These are phyloP conservation scores for Micromys minutus DNA, from an alignment of 2,113 vertebrate genomes.

Conservation along the genomic window DNA sequence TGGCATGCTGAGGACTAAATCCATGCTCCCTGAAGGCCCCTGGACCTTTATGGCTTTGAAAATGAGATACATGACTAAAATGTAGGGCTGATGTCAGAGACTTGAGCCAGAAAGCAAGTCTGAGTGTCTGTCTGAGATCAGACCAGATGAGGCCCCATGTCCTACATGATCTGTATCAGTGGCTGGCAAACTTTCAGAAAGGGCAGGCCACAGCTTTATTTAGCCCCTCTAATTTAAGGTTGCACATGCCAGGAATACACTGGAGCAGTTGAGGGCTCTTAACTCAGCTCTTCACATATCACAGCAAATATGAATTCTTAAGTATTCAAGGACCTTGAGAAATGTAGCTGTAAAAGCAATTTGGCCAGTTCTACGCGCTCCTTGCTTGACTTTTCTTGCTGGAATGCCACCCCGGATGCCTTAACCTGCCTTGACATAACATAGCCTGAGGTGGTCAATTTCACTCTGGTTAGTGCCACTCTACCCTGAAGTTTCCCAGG, in stretches of 20 bases:
- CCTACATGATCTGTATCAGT: constrained; percentile 74
- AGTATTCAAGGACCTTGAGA: constrained; percentile 29
- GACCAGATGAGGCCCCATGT: constrained; percentile 64
- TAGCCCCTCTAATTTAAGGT: constrained; percentile 80
- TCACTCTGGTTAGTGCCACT: not conserved
- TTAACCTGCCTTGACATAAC: constrained; percentile 10
- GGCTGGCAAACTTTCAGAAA: constrained; percentile 78
- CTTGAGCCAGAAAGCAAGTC: constrained; percentile 62
- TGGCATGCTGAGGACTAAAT: not conserved
- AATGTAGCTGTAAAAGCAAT: not conserved
- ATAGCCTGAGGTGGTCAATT: not conserved
- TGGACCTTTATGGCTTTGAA: constrained; percentile 22
- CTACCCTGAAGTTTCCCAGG: constrained; percentile 2
- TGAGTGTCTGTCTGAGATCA: constrained; percentile 60
- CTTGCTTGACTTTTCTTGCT: constrained; percentile 28
- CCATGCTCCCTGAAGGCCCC: not conserved
- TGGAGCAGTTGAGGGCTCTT: constrained; percentile 76
- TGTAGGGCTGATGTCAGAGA: constrained; percentile 58
- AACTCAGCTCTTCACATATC: constrained; percentile 67
- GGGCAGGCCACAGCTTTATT: constrained; percentile 78
- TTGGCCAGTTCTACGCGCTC: not conserved
- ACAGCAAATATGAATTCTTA: constrained; percentile 70
- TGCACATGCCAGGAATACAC: constrained; percentile 76
- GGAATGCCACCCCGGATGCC: not conserved
- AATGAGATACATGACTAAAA: constrained; percentile 57